Base-by-base conservation (phyloP, 2,113 vertebrate genomes). In the Stigmatopora nigra region DNA sequence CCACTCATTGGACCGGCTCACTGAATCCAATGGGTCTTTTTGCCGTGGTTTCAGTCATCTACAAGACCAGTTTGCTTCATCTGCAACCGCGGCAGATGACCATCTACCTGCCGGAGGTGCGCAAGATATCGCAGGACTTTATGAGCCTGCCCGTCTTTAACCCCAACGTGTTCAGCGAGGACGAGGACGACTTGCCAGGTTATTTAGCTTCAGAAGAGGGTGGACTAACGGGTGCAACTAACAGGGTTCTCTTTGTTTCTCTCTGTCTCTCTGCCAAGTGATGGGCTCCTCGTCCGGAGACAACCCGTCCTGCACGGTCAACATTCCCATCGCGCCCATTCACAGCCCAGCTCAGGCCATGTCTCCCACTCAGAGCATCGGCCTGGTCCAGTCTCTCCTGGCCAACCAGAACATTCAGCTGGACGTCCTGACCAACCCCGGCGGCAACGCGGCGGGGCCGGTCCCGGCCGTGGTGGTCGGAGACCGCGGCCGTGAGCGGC, bases 281-380 rank as follows among this genome's bases (percentile, higher is more conserved):
- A 95, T 95, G 59, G 97, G 95, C 36, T 87, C 93, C 0, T 95
- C 95, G 70, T 90, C 94, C 0, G 91, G 93, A 84, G 95, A 91
- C 81, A 99, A 92, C 78, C 96, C 97, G 0, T 89, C 95, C 0
- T 98, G 95, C 76, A 98, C 96, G 0, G 94, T 96, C 84, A 99
- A 99, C 90, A 98, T 99, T 85, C 97, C 97, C n/a, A 99, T 99
- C 4, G 97, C 97, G n/a, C 97, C 97, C 45, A 98, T 99, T 85
- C 96, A 98, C 86, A 98, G 95, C 84, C 95, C 95, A 0, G 97
- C 96, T 58, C 97, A 99, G 86, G 95, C 95, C 46, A 96, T 99
- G 94, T 98, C 96, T 15, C 97, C 97, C 8, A 98, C 96, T 0
- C 97, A 99, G 89, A 99, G 95, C 81, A 97, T 99, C 22, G 96